Percentiles rank a stretch among this genome's conserved stretches.
phyloP scores from a whole-genome alignment of 2,888 invertebrate species.

The Oligia strigilis region DNA sequence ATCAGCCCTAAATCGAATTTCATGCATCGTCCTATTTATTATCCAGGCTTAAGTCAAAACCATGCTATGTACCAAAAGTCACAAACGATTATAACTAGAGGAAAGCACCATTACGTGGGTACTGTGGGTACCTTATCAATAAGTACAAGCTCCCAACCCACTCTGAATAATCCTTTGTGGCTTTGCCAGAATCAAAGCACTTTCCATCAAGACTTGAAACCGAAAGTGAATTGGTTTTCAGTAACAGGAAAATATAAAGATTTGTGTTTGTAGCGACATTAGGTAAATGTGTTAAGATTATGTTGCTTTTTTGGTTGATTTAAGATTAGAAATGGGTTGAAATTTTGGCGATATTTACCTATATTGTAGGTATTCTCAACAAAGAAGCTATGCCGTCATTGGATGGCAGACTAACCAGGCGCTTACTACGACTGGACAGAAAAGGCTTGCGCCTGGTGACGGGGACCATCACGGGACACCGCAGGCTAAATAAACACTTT shows the following conservation, averaged over 20 bases:
- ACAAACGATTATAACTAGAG: background rate
- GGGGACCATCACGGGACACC: no score
- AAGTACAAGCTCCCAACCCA: slow-evolving; percentile 9
- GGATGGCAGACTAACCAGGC: no score
- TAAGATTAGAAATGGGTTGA: background rate
- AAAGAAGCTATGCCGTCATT: no score
- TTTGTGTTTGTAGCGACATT: background rate
- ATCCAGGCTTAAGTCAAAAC: background rate
- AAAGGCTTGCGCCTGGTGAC: no score
- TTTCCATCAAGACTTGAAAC: slow-evolving; percentile 28
- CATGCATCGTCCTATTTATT: background rate
- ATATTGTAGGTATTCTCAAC: background rate
- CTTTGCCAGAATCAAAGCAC: slow-evolving; percentile 31
- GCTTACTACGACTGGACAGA: no score
- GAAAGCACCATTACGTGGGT: background rate
- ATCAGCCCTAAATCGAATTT: background rate
- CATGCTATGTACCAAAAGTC: background rate
- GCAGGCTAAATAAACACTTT: no score
- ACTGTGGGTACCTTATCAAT: background rate
- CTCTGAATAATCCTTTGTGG: slow-evolving; percentile 31
- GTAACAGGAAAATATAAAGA: background rate
- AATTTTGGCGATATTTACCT: background rate
- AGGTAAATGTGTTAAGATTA: background rate
- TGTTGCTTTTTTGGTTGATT: background rate
- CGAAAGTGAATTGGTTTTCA: slow-evolving; percentile 29